Conservation (phyloP, 2,113 vertebrate genomes). For the Pseudolaguvia tuberculata region DNA sequence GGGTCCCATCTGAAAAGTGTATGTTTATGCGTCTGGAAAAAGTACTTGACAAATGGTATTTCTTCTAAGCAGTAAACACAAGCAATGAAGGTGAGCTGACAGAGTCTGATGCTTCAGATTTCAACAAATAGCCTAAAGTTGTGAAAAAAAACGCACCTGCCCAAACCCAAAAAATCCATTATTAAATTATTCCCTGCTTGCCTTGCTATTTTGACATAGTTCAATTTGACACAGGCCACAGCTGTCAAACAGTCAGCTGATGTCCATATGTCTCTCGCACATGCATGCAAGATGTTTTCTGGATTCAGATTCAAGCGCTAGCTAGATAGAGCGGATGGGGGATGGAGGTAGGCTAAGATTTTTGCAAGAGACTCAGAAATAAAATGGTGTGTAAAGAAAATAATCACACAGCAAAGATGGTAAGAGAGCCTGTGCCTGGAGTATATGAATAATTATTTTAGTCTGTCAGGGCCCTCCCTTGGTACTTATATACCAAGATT, state of each 20-base stretch:
- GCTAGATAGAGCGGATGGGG: background rate
- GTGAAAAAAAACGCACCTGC: background rate
- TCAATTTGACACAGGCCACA: conserved; percentile 21
- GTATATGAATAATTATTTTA: background rate
- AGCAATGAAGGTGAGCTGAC: background rate
- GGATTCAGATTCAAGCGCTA: background rate
- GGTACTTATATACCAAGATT: background rate
- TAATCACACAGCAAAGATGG: background rate
- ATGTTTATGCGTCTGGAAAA: background rate
- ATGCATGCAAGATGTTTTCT: background rate
- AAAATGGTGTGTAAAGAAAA: background rate
- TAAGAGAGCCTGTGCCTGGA: too few relatives aligned
- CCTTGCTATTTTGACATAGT: conserved; percentile 19
- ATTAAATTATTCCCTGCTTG: conserved; percentile 21
- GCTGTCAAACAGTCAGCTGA: conserved; percentile 17
- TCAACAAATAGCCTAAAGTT: background rate
- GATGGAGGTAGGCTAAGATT: conserved; percentile 6
- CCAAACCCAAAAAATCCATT: conserved; percentile 3
- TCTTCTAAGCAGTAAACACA: conserved; percentile 6
- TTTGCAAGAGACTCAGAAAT: background rate
- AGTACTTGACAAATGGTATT: background rate
- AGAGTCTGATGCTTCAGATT: background rate
- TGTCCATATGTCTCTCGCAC: conserved; percentile 11
- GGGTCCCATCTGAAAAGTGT: background rate
- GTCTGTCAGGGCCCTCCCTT: background rate